A percentile compares a stretch with the other conserved stretches of the same genome.
These are phyloP conservation scores for Phragmatobia fuliginosa DNA, from an alignment of 2,888 invertebrate genomes.

Conservation along the genomic window DNA sequence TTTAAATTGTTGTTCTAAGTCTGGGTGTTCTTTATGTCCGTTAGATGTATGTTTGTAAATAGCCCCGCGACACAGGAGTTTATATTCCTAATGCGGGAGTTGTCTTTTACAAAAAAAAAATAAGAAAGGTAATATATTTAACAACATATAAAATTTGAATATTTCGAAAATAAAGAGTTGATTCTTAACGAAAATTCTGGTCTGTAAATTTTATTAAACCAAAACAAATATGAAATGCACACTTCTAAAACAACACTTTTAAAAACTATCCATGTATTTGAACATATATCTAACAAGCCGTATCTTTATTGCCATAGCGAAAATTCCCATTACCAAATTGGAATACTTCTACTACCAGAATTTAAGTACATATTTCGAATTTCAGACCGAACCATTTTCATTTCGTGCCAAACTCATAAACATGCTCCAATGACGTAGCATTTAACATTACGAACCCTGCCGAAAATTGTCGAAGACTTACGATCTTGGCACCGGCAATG, in stretches of 20 bases:
- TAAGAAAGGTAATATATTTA: too few relatives aligned
- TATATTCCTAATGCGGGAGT: too few relatives aligned
- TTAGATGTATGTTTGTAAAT: too few relatives aligned
- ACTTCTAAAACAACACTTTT: not conserved
- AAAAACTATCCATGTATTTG: not conserved
- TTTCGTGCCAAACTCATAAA: conserved; percentile 67
- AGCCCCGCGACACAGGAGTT: too few relatives aligned
- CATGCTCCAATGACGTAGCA: conserved; percentile 51
- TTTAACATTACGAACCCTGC: conserved; percentile 43
- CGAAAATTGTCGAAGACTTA: conserved; percentile 57
- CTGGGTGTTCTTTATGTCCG: too few relatives aligned
- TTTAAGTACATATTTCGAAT: conserved; percentile 49
- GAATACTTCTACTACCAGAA: conserved; percentile 40
- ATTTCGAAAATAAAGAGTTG: too few relatives aligned
- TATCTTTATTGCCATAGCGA: not conserved
- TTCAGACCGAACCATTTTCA: conserved; percentile 50
- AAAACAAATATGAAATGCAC: not conserved
- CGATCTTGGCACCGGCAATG: conserved; percentile 59
- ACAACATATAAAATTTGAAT: too few relatives aligned
- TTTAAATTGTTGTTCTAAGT: too few relatives aligned
- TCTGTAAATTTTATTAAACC: not conserved
- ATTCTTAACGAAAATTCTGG: too few relatives aligned
- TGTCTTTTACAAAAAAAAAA: too few relatives aligned
- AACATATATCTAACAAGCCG: not conserved
- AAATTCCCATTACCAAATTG: conserved; percentile 59